Percentiles rank a stretch among this genome's conserved stretches.
phyloP scores from a whole-genome alignment of 2,888 invertebrate species.

The Xanthia icteritia region DNA sequence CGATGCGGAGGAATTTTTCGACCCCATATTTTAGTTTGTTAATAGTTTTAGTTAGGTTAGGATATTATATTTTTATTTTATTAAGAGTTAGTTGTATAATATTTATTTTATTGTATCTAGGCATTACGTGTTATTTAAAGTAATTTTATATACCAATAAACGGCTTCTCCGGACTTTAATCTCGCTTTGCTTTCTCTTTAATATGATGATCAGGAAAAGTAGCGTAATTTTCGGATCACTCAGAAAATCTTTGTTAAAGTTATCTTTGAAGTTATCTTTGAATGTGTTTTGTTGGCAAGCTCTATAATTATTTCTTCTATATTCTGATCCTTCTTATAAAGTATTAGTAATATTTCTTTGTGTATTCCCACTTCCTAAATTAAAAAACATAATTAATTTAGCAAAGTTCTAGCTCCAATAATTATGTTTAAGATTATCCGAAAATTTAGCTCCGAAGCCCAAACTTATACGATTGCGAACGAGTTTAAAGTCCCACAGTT shows the following conservation, averaged over 20 bases:
- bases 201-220: not conserved
- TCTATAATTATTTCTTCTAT: not conserved
- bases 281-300: not conserved
- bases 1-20: too few relatives aligned
- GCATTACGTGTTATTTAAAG: too few relatives aligned
- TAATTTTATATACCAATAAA: too few relatives aligned
- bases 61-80: too few relatives aligned
- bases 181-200: not conserved
- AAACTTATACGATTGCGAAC: slow-evolving; percentile 66
- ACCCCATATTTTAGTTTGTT: too few relatives aligned
- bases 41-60: too few relatives aligned
- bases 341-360: not conserved
- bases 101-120: too few relatives aligned
- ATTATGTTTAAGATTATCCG: slow-evolving; percentile 68
- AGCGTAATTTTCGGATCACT: not conserved
- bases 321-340: not conserved
- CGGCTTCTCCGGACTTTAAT: not conserved
- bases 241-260: not conserved
- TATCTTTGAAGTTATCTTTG: not conserved
- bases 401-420: slow-evolving; percentile 50
- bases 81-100: too few relatives aligned
- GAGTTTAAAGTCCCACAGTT: slow-evolving; percentile 69
- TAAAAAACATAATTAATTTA: slow-evolving; percentile 34
- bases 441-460: slow-evolving; percentile 63
- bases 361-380: not conserved